These are phyloP conservation scores for Catostomus latipinnis DNA, from an alignment of 2,797 vertebrate species.

Conservation along the genomic window DNA sequence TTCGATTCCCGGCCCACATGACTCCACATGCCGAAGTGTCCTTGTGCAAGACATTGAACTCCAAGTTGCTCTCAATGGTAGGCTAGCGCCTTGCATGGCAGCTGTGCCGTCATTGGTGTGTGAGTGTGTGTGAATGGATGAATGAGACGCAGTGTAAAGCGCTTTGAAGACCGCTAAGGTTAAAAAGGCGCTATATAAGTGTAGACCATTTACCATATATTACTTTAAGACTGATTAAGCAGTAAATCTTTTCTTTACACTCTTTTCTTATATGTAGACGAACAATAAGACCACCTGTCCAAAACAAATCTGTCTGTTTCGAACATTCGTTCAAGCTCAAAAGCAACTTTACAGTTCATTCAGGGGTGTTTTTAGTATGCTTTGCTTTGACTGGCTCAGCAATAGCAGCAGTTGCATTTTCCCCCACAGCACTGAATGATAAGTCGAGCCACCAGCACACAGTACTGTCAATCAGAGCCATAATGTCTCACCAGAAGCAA, in stretches of 20 bases:
- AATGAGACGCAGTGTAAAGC: no score
- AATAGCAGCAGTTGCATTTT: slow-evolving; percentile 48
- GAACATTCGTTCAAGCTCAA: slow-evolving; percentile 4
- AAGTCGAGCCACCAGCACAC: slow-evolving; percentile 57
- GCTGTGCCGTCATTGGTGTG: no score
- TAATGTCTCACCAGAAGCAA: slow-evolving; percentile 38
- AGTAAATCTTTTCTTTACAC: slow-evolving; percentile 3
- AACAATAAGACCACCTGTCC: slow-evolving; percentile 20
- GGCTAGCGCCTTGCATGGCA: no score
- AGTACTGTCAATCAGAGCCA: slow-evolving; percentile 52
- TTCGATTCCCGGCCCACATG: no score
- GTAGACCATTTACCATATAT: neutral
- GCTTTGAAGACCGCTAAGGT: no score
- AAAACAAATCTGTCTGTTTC: slow-evolving; percentile 17
- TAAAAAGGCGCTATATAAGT: no score
- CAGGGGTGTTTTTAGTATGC: slow-evolving; percentile 32
- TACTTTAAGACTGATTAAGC: slow-evolving; percentile 31
- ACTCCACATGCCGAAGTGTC: no score
- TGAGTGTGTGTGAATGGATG: no score
- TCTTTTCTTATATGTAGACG: neutral
- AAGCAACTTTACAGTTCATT: slow-evolving; percentile 17
- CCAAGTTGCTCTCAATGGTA: no score
- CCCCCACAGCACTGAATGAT: slow-evolving; percentile 52
- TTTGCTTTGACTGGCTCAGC: slow-evolving; percentile 26
- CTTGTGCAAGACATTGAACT: no score